phyloP scores from a whole-genome alignment of 2,797 vertebrate genomes.

The Avahi laniger region DNA sequence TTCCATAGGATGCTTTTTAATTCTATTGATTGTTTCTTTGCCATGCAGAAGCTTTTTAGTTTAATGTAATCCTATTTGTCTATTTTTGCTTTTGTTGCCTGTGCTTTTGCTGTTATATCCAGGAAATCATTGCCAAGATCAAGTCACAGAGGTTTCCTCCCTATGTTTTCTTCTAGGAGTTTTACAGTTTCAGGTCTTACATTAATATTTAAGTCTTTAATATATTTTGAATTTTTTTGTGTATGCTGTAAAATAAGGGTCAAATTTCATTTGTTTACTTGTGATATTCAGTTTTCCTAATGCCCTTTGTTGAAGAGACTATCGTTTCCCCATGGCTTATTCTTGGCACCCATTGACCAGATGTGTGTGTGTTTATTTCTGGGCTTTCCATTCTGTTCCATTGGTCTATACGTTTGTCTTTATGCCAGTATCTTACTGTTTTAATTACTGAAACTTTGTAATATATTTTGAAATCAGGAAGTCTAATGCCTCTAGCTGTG shows the following conservation, averaged over 20 bases:
- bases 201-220: background rate
- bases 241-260: background rate
- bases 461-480: background rate
- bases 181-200: background rate
- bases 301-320: background rate
- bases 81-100: background rate
- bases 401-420: background rate
- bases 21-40: background rate
- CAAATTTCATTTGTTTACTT: background rate
- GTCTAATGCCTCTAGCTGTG: background rate
- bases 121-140: background rate
- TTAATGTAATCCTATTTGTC: background rate
- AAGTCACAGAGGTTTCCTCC: background rate
- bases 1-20: background rate
- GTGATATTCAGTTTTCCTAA: background rate
- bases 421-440: background rate
- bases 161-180: background rate
- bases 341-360: background rate
- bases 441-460: background rate
- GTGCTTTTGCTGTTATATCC: background rate
- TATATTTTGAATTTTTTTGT: background rate
- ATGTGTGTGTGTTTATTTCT: background rate
- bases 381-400: background rate
- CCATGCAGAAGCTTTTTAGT: background rate
- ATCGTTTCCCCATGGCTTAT: background rate